phyloP scores from a whole-genome alignment of 2,797 vertebrate genomes.

The Gouania willdenowi region DNA sequence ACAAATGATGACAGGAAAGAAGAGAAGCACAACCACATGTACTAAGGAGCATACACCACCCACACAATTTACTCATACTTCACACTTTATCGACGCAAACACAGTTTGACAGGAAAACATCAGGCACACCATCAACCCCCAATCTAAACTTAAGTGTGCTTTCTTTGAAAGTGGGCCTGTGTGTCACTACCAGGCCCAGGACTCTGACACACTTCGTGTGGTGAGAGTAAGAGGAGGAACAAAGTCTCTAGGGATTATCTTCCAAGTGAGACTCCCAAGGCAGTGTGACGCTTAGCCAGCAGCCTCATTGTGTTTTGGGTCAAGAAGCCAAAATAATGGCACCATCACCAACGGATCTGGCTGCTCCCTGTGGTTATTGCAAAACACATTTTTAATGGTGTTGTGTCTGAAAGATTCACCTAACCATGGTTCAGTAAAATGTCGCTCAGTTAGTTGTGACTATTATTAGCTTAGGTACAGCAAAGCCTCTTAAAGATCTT shows the following conservation, averaged over 20 bases:
- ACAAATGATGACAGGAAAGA: constrained; percentile 23
- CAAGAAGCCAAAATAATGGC: constrained; percentile 28
- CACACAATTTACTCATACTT: no score
- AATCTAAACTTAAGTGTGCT: constrained; percentile 34
- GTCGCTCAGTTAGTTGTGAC: constrained; percentile 40
- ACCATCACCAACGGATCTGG: constrained; percentile 33
- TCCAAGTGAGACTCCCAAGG: constrained; percentile 31
- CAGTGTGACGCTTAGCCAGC: constrained; percentile 26
- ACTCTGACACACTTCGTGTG: constrained; percentile 46
- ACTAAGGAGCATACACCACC: constrained; percentile 31
- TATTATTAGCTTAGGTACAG: constrained; percentile 81
- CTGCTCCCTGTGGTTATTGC: constrained; percentile 23
- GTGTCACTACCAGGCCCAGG: constrained; percentile 48
- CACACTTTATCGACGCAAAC: not conserved
- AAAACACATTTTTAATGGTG: constrained; percentile 35
- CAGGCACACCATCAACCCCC: constrained; percentile 2
- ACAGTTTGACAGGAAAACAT: constrained; percentile 1
- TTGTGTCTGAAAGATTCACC: constrained; percentile 56
- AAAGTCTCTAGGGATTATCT: constrained; percentile 45
- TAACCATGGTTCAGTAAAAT: constrained; percentile 37
- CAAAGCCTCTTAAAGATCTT: constrained; percentile 82
- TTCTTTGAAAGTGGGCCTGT: constrained; percentile 57
- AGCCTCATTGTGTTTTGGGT: constrained; percentile 33
- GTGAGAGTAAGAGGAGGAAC: constrained; percentile 29
- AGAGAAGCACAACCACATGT: constrained; percentile 23